Evolutionary conservation across 2,113 vertebrate genomes (phyloP), one percentile per base, ranked within the genome.

Genomic region (Rhinogobius similis): DNA sequence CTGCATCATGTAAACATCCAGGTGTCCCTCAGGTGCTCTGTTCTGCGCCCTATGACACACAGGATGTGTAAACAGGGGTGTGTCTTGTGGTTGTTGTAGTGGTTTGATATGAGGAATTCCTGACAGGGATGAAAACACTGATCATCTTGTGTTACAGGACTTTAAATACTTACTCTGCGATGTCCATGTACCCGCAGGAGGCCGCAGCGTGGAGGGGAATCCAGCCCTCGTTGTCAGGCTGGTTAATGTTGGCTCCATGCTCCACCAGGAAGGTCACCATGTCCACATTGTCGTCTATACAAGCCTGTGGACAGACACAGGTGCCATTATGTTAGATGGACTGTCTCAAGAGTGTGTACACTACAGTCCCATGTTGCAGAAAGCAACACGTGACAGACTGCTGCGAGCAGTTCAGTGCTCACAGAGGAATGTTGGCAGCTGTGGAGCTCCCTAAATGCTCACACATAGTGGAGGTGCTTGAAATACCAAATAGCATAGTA

Each of bases 221-320:
- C 98, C 98, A 99, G 92, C 98, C 98, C 93, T 99, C 98, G 59
- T 99, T 99, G 92, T 99, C 98, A 50, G 98, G 97, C 94, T 99
- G 98, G 92, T 99, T 98, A 94, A 99, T 96, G 93, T 93, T 93
- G 88, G 97, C 97, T 86, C 95, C 96, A 76, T 98, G 95, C 90
- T 98, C 96, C 93, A 99, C 97, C 83, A 99, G 94, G 94, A 99
- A 99, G 77, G 96, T 98, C 92, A 99, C 98, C 98, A 99, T 99
- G 92, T 99, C 98, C 71, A 98, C 91, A 86, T 99, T 99, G 92
- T 99, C 98, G 85, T 99, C 97, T 91, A 99, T 99, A 93, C 98
- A 99, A 55, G 97, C 98, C 97, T 99, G 89, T 63, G 38, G 65
- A 16, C n/a, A 16, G 18, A 32, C 43, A 48, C 26, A 18, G 1